Evolutionary conservation across 53 echinoderm and acorn worm genomes (phyloP).

Genomic region (Echinometra lucunter): DNA sequence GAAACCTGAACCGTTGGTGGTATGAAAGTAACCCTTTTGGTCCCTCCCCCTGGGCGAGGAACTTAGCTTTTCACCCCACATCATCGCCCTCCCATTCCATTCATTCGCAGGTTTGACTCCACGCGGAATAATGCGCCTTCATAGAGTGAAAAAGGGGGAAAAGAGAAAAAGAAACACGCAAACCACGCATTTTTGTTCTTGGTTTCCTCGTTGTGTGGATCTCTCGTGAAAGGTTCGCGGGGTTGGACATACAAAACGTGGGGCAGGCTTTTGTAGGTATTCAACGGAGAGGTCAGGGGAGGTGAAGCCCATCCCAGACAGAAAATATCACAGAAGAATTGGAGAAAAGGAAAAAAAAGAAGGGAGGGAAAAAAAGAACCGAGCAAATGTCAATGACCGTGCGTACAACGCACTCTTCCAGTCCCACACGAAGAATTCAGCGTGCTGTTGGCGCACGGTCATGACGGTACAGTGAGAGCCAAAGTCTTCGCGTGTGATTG

Average conservation of each 20-base stretch:
- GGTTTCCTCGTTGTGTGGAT: conserved; percentile 28
- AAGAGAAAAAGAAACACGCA: conserved; percentile 17
- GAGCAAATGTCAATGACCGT: conserved; percentile 55
- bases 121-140: conserved; percentile 32
- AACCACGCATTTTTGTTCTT: conserved; percentile 45
- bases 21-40: conserved; percentile 30
- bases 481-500: not conserved
- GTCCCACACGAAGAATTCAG: conserved; percentile 6
- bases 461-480: not conserved
- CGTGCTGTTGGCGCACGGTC: not conserved
- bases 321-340: conserved; percentile 48
- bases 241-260: conserved; percentile 50
- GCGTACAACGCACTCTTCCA: conserved; percentile 31
- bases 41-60: conserved; percentile 57
- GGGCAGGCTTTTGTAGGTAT: conserved; percentile 32
- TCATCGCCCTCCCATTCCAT: conserved; percentile 57
- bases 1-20: conserved; percentile 47
- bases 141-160: not conserved
- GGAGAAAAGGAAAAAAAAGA: not conserved
- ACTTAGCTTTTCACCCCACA: conserved; percentile 61
- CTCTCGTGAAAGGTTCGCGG: conserved; percentile 22
- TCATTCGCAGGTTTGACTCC: not conserved
- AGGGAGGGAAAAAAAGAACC: not conserved
- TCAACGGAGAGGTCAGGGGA: conserved; percentile 12
- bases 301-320: conserved; percentile 43